Conservation (phyloP, 2,113 vertebrate genomes). For the Dryoscopus gambensis region DNA sequence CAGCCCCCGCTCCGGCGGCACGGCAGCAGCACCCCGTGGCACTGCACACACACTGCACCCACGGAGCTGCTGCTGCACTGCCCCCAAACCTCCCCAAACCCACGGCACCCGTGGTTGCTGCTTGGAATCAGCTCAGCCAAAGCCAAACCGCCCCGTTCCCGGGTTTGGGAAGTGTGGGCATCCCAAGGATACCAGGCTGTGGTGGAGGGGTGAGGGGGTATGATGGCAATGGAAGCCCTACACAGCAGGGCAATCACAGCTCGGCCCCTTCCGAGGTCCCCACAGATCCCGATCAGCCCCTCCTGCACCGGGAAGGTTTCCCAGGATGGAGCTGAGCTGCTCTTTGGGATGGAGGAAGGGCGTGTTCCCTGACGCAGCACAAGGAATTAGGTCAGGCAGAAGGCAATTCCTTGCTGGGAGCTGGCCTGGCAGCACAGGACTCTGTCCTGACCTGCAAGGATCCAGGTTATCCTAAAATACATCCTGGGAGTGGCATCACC, state of each 20-base stretch:
- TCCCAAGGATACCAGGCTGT: rapidly evolving
- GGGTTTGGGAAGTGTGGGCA: rapidly evolving
- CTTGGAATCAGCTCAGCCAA: rapidly evolving
- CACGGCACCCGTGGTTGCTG: background rate
- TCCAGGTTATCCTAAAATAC: background rate
- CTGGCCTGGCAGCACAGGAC: background rate
- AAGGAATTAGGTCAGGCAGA: background rate
- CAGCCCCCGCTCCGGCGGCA: background rate
- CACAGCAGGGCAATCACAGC: rapidly evolving
- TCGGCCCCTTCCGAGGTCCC: background rate
- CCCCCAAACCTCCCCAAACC: background rate
- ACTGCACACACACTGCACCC: constrained; percentile 29
- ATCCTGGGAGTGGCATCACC: background rate
- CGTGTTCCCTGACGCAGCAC: background rate
- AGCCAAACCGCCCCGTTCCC: rapidly evolving
- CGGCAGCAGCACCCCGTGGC: constrained; percentile 61
- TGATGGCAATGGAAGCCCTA: rapidly evolving
- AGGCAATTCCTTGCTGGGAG: background rate
- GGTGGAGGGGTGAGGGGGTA: rapidly evolving
- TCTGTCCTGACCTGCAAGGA: background rate
- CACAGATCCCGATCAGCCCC: rapidly evolving
- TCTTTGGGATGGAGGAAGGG: background rate
- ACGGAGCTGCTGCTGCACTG: background rate
- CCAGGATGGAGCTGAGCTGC: background rate
- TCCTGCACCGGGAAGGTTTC: background rate